phyloP scores from a whole-genome alignment of 2,888 invertebrate genomes.

The Lasioglossum figueresi region DNA sequence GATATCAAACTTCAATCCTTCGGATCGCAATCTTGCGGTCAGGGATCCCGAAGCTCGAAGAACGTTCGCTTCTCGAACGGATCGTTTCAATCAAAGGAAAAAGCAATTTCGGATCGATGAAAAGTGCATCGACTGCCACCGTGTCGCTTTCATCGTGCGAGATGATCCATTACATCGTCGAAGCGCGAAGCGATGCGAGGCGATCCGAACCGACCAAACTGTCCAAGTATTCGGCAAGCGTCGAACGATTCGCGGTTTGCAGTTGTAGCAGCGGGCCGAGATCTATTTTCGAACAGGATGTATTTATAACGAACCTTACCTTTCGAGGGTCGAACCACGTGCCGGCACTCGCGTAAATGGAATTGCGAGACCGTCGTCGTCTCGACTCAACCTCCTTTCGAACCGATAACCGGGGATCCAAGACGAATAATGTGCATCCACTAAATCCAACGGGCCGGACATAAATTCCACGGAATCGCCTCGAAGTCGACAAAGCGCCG shows the following conservation, averaged over 20 bases:
- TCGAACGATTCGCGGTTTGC: conserved; percentile 69
- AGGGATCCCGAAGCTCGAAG: neutral
- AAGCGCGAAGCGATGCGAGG: neutral
- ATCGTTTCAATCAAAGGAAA: neutral
- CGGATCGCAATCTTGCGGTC: neutral
- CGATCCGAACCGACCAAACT: conserved; percentile 9
- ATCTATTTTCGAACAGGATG: conserved; percentile 68
- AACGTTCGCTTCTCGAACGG: neutral
- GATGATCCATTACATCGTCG: neutral
- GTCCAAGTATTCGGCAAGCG: conserved; percentile 58
- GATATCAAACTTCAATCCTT: too few species aligned
- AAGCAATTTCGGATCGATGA: conserved; percentile 9
- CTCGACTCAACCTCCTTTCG: conserved; percentile 43
- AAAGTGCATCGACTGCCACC: neutral
- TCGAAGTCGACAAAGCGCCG: neutral
- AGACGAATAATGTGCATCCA: neutral
- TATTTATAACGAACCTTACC: conserved; percentile 73
- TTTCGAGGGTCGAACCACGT: conserved; percentile 61
- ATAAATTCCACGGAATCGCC: neutral
- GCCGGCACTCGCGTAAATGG: conserved; percentile 59
- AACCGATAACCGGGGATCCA: conserved; percentile 14
- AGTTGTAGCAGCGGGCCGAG: conserved; percentile 51
- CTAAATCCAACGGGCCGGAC: neutral
- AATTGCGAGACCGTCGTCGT: conserved; percentile 43
- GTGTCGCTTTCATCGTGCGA: neutral